A percentile compares a stretch with the other conserved stretches of the same genome.
These are phyloP conservation scores for Buceros bicornis DNA, from an alignment of 2,797 vertebrate species.

Conservation along the genomic window DNA sequence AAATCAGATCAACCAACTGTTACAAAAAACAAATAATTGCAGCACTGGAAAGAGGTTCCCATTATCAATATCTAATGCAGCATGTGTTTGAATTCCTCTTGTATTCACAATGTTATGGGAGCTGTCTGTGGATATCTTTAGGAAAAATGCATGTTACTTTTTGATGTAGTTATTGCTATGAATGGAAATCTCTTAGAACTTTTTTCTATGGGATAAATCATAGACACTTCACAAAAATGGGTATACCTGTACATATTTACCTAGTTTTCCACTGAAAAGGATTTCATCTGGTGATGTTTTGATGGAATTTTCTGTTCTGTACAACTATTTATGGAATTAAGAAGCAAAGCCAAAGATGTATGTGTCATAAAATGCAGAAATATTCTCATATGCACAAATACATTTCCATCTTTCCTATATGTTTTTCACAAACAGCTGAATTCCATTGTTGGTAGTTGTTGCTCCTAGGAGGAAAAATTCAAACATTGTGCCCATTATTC, in stretches of 20 bases:
- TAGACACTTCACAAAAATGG: background rate
- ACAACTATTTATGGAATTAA: background rate
- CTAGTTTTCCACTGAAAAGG: background rate
- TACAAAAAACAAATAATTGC: background rate
- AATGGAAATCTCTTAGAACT: background rate
- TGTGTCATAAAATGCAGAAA: background rate
- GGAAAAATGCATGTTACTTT: background rate
- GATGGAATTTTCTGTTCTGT: background rate
- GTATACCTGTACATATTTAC: background rate
- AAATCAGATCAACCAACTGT: background rate
- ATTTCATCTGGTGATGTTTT: background rate
- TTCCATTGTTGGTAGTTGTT: background rate
- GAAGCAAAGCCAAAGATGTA: background rate
- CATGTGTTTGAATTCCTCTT: background rate
- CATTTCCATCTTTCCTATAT: background rate
- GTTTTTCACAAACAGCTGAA: background rate
- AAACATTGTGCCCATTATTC: slow-evolving; percentile 1
- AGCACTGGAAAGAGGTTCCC: background rate
- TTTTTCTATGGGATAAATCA: background rate
- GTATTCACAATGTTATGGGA: background rate
- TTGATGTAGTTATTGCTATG: background rate
- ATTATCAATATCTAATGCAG: background rate
- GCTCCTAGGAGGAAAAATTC: background rate
- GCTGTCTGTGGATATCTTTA: background rate
- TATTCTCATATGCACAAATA: background rate